A percentile compares a stretch with the other conserved stretches of the same genome.
phyloP scores from a whole-genome alignment of 37 sponge, comb jelly and placozoan genomes.

The Spongilla lacustris region DNA sequence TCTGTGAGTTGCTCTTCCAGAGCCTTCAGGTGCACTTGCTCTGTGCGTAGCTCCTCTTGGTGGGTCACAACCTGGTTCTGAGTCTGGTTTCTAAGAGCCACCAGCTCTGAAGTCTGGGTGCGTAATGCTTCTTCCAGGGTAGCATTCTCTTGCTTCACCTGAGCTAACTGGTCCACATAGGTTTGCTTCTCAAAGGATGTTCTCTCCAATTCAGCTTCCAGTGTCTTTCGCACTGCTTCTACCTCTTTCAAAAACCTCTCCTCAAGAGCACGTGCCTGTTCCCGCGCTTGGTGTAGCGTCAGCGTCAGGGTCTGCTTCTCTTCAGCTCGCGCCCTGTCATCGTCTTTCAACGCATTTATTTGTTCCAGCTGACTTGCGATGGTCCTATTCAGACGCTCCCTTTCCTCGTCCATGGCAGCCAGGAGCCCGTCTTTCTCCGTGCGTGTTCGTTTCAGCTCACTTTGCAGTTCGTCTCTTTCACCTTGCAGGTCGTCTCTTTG shows the following conservation, averaged over 20 bases:
- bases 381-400: background rate
- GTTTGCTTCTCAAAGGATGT: background rate
- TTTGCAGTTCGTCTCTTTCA: background rate
- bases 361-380: background rate
- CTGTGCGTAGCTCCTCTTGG: background rate
- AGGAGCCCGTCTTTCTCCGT: background rate
- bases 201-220: background rate
- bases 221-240: background rate
- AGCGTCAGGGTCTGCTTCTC: background rate
- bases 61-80: slow-evolving; percentile 1
- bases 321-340: background rate
- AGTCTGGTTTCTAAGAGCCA: background rate
- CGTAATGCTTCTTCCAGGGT: background rate
- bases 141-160: background rate
- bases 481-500: background rate
- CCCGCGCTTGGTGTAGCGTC: background rate
- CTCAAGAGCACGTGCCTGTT: slow-evolving; percentile 3
- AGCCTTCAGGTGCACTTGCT: background rate
- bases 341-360: background rate
- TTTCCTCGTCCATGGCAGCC: background rate
- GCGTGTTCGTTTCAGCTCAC: background rate
- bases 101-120: slow-evolving; percentile 4
- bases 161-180: background rate
- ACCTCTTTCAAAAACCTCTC: slow-evolving; percentile 5
- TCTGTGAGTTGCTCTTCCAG: slow-evolving; percentile 19